phyloP scores from a whole-genome alignment of 2,797 vertebrate species.

The Sebastes diaconus region DNA sequence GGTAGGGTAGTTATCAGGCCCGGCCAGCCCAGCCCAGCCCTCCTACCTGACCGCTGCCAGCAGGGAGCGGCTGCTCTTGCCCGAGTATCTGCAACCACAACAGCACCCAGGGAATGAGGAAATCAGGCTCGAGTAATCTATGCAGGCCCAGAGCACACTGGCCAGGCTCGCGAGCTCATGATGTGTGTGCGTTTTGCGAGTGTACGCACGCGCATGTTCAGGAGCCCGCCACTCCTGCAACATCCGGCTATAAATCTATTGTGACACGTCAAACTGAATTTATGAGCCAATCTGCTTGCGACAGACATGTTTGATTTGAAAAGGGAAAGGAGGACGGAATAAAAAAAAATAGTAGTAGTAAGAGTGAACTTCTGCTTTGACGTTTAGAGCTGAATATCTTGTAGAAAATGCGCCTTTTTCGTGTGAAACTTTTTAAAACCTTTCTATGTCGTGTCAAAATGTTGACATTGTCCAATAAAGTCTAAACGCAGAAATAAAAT shows the following conservation, averaged over 20 bases:
- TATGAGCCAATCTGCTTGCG: constrained; percentile 94
- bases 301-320: constrained; percentile 87
- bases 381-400: neutral
- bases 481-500: neutral
- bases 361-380: constrained; percentile 61
- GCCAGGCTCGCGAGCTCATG: constrained; percentile 21
- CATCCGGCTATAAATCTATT: constrained; percentile 99
- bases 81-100: constrained; percentile 96
- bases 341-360: constrained; percentile 38
- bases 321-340: constrained; percentile 68
- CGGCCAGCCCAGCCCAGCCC: constrained; percentile 83
- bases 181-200: constrained; percentile 30
- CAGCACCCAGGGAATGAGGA: constrained; percentile 92
- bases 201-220: constrained; percentile 61
- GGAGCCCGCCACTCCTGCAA: constrained; percentile 95
- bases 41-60: constrained; percentile 87
- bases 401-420: neutral
- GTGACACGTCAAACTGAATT: constrained; percentile 99
- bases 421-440: neutral
- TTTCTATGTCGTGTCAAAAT: neutral
- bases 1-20: constrained; percentile 79
- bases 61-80: constrained; percentile 91
- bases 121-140: constrained; percentile 96
- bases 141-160: constrained; percentile 84
- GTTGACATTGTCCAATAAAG: neutral